Conservation (phyloP, 2,797 vertebrate genomes). For the Mormyrus hasselquistii region DNA sequence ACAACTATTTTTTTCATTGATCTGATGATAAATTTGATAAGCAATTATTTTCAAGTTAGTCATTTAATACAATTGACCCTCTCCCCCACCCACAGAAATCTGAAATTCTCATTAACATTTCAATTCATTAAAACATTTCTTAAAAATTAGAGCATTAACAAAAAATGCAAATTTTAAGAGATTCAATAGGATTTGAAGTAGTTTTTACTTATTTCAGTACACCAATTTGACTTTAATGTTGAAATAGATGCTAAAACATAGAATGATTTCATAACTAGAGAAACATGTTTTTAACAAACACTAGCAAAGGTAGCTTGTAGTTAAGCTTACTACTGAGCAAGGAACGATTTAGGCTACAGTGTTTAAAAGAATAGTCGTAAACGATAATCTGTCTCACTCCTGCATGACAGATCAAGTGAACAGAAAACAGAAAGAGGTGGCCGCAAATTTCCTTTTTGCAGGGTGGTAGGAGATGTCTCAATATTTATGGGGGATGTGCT, state of each 20-base stretch:
- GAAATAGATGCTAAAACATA: not conserved
- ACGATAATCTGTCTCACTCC: not conserved
- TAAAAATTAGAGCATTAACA: no score
- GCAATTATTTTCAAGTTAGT: not conserved
- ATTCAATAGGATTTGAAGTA: not conserved
- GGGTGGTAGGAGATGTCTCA: no score
- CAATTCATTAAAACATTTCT: no score
- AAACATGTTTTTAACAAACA: not conserved
- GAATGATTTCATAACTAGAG: not conserved
- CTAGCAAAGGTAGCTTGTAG: not conserved
- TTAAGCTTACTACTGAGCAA: no score
- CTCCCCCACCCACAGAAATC: not conserved
- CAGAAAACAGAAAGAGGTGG: not conserved
- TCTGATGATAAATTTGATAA: not conserved
- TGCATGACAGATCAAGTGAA: not conserved
- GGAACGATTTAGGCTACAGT: not conserved
- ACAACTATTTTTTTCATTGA: not conserved
- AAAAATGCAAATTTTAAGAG: no score
- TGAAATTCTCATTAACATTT: not conserved
- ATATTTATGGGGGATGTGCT: no score
- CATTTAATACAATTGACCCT: not conserved
- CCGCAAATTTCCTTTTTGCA: no score
- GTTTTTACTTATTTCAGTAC: not conserved
- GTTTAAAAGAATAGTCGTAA: not conserved
- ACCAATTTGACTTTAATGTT: not conserved